Conservation (phyloP, 2,113 vertebrate species). For the Lampris megalopsis region DNA sequence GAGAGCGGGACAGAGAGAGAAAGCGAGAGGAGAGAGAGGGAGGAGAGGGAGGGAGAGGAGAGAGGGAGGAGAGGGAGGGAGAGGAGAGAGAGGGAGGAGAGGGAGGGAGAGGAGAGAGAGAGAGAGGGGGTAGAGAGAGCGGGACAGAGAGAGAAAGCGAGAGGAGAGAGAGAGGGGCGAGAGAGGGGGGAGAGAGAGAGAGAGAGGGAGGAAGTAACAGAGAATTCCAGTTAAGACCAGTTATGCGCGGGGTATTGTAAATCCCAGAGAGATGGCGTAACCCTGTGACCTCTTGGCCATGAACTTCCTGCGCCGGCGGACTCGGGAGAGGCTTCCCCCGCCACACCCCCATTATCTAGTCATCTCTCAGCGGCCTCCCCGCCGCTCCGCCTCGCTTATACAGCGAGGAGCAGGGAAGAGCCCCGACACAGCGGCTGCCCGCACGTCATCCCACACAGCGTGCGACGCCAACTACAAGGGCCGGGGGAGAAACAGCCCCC, state of each 20-base stretch:
- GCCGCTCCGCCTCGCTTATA: conserved; percentile 5
- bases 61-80: no score
- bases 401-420: background rate
- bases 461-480: background rate
- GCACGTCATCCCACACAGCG: background rate
- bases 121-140: no score
- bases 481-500: background rate
- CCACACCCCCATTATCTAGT: conserved; percentile 37
- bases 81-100: no score
- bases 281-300: conserved; percentile 66
- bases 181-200: conserved; percentile 21
- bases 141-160: no score
- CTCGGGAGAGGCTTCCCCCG: conserved; percentile 22
- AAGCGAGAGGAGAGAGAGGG: no score
- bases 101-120: no score
- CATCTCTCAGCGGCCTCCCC: conserved; percentile 48
- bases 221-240: conserved; percentile 66
- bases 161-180: no score
- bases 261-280: conserved; percentile 59
- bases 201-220: conserved; percentile 42
- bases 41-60: no score
- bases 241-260: conserved; percentile 48
- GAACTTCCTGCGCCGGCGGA: conserved; percentile 70
- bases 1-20: no score
- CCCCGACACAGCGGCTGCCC: conserved; percentile 1